Conservation (phyloP, 2,888 invertebrate genomes). For the Isotomurus palustris region DNA sequence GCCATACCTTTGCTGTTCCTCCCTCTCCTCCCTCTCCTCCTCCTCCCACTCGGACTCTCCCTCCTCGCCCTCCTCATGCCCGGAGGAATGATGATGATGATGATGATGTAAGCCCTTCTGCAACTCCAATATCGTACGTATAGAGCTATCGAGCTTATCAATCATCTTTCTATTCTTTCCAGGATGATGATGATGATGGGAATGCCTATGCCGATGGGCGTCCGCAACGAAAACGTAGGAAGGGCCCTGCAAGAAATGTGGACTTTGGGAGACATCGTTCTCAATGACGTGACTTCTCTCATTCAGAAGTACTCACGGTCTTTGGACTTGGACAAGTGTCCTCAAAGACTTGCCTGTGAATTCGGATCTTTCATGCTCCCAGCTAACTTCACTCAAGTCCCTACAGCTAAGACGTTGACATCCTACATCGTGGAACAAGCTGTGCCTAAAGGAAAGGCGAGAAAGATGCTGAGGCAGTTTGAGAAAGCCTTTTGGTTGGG, state of each 20-base stretch:
- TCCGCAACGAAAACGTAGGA: conserved; percentile 12
- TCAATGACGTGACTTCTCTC: conserved; percentile 26
- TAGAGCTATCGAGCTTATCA: too few relatives aligned
- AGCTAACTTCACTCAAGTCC: conserved; percentile 17
- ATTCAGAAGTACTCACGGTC: conserved; percentile 38
- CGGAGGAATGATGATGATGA: conserved; percentile 36
- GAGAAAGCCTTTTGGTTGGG: conserved; percentile 42
- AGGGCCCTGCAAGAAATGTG: conserved; percentile 27
- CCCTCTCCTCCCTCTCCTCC: conserved; percentile 36
- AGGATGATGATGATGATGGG: conserved; percentile 30
- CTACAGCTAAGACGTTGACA: conserved; percentile 32
- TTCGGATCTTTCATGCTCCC: conserved; percentile 33
- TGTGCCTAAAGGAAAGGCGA: conserved; percentile 35
- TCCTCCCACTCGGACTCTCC: conserved; percentile 40
- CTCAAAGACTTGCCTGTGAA: conserved; percentile 39
- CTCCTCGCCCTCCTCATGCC: conserved; percentile 39
- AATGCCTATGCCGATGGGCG: conserved; percentile 14
- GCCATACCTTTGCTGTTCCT: conserved; percentile 38
- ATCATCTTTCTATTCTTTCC: too few relatives aligned
- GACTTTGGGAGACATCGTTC: conserved; percentile 33
- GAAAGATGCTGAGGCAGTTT: conserved; percentile 23
- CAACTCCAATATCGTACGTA: too few relatives aligned
- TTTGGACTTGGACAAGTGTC: conserved; percentile 42
- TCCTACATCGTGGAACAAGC: conserved; percentile 40
- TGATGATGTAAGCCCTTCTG: conserved; percentile 6